Evolutionary conservation across 2,113 vertebrate genomes (phyloP), one percentile per base, ranked within the genome.

Genomic region (Athene noctua): DNA sequence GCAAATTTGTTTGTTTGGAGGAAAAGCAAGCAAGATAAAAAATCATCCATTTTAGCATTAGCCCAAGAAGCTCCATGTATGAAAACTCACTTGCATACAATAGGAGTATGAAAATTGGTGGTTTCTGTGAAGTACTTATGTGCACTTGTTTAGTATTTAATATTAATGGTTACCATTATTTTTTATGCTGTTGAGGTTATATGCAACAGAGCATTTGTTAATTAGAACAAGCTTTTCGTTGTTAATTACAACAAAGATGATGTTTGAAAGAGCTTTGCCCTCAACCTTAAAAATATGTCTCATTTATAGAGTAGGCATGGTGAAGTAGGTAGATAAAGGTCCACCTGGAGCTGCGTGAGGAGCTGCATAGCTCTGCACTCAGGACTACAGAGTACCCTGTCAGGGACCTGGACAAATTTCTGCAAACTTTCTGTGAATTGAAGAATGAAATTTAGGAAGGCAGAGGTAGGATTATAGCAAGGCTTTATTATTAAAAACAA

Each of bases 61-160:
- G 21, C 27, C 58, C 30, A 55, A 11, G 13, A 47, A 80, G 38
- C 32, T 79, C 36, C 44, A 18, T 16, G 65, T 59, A 29, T n/a
- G 47, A 74, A 79, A 65, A 21, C 9, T 52, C 65, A 40, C 18
- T n/a, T 55, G 57, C 15, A 19, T 10, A 29, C 10, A 57, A 5
- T 3, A 65, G 7, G 55, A 36, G 30, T 15, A 36, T 12, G 38
- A 36, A 32, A 82, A n/a, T 13, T 6, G 11, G 22, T 74, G 23
- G 16, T 46, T 84, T 51, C 13, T 30, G 34, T 22, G 16, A 57
- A 15, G 21, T 23, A 40, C 20, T 13, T 27, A 1, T 0, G 6
- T 10, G 26, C 36, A 25, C 22, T 38, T 22, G 7, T 36, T 59
- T 34, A 16, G 14, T 18, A 16, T 25, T 52, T 57, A 8, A 49